Percentiles rank a stretch among this genome's conserved stretches.
Conservation (phyloP, 2,888 invertebrate genomes). For the Matsumyia berberina region DNA sequence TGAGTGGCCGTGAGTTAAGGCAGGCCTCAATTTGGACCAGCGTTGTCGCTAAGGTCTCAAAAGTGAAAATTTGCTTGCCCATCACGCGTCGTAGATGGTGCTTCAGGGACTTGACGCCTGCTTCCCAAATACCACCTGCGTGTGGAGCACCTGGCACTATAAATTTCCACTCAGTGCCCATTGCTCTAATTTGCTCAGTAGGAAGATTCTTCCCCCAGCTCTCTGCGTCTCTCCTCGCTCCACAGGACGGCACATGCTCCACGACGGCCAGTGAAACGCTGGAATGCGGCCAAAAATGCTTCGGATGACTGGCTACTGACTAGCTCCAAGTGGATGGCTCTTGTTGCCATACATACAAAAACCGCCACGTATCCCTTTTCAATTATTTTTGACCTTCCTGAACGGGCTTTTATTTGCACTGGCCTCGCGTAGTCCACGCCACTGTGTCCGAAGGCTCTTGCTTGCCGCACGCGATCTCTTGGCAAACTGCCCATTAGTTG, state of each 20-base stretch:
- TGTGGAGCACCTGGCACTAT: slow-evolving; percentile 5
- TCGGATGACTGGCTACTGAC: slow-evolving; percentile 7
- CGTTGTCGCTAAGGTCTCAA: slow-evolving; percentile 26
- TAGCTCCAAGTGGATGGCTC: slow-evolving; percentile 8
- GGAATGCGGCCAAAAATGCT: slow-evolving; percentile 15
- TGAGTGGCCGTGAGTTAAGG: slow-evolving; percentile 18
- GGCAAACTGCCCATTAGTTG: slow-evolving; percentile 28
- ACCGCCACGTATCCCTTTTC: slow-evolving; percentile 22
- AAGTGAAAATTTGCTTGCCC: slow-evolving; percentile 34
- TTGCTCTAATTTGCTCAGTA: neutral
- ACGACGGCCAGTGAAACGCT: neutral
- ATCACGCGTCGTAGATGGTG: slow-evolving; percentile 21
- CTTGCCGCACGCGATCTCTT: slow-evolving; percentile 7
- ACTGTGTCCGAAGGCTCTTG: slow-evolving; percentile 14
- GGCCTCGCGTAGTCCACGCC: slow-evolving; percentile 32
- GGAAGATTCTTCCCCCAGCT: neutral
- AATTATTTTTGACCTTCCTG: neutral
- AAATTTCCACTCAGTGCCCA: slow-evolving; percentile 19
- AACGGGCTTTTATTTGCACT: slow-evolving; percentile 1
- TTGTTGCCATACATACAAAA: slow-evolving; percentile 14
- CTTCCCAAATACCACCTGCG: slow-evolving; percentile 17
- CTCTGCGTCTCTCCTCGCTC: slow-evolving; percentile 1
- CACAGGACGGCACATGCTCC: neutral
- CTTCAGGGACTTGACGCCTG: slow-evolving; percentile 20
- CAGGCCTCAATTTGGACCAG: slow-evolving; percentile 25